These are phyloP conservation scores for Griposia aprilina DNA, from an alignment of 2,888 invertebrate species.

Conservation along the genomic window DNA sequence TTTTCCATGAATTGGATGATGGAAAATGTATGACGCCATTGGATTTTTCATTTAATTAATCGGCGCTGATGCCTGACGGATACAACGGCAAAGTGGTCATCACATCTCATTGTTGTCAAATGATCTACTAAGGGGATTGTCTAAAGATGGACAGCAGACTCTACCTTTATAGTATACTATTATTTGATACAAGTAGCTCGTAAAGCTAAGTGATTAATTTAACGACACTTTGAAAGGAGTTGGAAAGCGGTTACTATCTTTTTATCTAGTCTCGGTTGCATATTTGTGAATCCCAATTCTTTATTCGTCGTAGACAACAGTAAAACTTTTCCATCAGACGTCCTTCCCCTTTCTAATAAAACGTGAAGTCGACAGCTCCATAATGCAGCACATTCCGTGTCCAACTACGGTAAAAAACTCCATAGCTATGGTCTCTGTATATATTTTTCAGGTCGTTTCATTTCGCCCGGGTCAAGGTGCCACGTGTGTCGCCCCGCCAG, in stretches of 20 bases:
- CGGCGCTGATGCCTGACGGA: neutral
- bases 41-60: constrained; percentile 1
- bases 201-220: neutral
- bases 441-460: constrained; percentile 45
- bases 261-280: neutral
- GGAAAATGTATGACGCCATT: constrained; percentile 19
- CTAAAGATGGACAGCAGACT: neutral
- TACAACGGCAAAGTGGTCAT: neutral
- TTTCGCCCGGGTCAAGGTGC: constrained; percentile 48
- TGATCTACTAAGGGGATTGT: neutral
- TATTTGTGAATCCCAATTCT: neutral
- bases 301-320: neutral
- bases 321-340: neutral
- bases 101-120: neutral
- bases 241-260: neutral
- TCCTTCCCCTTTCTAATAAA: neutral
- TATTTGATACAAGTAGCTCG: neutral
- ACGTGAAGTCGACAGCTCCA: neutral
- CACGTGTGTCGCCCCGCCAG: constrained; percentile 25
- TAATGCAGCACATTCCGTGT: constrained; percentile 14
- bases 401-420: constrained; percentile 21
- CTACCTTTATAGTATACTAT: neutral
- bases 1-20: constrained; percentile 21
- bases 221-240: neutral
- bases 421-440: constrained; percentile 22